These are phyloP conservation scores for Porites divaricata DNA, from an alignment of 92 coral and sea anemone species.

Conservation along the genomic window DNA sequence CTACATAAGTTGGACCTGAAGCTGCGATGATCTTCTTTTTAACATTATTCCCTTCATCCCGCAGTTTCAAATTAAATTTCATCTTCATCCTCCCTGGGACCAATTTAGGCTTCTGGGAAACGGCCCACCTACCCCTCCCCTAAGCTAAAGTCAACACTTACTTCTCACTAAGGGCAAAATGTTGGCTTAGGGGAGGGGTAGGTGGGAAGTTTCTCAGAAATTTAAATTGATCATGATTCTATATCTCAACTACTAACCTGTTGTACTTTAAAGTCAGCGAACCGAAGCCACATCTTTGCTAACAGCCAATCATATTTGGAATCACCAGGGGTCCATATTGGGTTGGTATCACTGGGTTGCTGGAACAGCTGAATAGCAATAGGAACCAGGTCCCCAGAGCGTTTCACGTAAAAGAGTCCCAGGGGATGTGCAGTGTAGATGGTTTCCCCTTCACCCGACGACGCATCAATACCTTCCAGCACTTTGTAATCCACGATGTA, in stretches of 20 bases:
- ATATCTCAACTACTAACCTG: conserved; percentile 47
- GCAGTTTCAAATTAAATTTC: no score
- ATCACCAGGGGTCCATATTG: conserved; percentile 91
- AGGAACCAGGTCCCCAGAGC: conserved; percentile 78
- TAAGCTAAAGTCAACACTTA: no score
- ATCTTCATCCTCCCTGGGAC: no score
- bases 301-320: conserved; percentile 77
- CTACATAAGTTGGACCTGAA: no score
- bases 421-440: conserved; percentile 78
- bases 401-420: conserved; percentile 83
- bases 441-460: conserved; percentile 38
- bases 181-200: no score
- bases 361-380: conserved; percentile 88
- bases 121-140: no score
- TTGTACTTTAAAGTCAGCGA: conserved; percentile 76
- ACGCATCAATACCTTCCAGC: conserved; percentile 47
- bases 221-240: no score
- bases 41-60: no score
- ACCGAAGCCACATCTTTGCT: conserved; percentile 87
- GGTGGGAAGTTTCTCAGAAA: no score
- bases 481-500: conserved; percentile 65
- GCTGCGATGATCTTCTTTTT: no score
- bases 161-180: no score
- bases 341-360: conserved; percentile 78
- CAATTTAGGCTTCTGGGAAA: no score